Percentiles rank a stretch among this genome's conserved stretches.
Conservation (phyloP, 1,140 invertebrate genomes). For the Zaprionus vittiger region DNA sequence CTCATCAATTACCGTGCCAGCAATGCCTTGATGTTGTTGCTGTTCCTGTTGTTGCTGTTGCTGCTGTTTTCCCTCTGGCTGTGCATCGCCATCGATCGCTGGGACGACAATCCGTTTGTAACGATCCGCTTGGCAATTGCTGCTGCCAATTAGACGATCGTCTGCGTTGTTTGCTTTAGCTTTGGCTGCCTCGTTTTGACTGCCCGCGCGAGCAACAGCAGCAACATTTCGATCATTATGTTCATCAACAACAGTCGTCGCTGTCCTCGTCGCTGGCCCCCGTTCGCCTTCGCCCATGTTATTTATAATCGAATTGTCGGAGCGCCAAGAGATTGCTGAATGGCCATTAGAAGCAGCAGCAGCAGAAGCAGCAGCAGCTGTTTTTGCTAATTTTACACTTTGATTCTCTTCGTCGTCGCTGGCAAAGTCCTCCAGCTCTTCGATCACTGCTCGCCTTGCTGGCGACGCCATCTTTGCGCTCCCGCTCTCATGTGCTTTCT, state of each 20-base stretch:
- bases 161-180: conserved; percentile 53
- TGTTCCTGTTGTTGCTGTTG: neutral
- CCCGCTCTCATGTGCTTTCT: conserved; percentile 16
- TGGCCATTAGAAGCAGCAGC: conserved; percentile 53
- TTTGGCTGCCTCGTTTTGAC: conserved; percentile 78
- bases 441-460: conserved; percentile 65
- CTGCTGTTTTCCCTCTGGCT: neutral
- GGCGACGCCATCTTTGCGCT: conserved; percentile 14
- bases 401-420: conserved; percentile 56
- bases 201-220: conserved; percentile 45
- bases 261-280: conserved; percentile 24
- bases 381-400: conserved; percentile 80
- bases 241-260: conserved; percentile 52
- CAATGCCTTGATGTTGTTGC: conserved; percentile 2
- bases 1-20: conserved; percentile 47
- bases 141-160: conserved; percentile 62
- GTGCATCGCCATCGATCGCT: conserved; percentile 54
- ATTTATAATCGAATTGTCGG: conserved; percentile 76
- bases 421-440: conserved; percentile 76
- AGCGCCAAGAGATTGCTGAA: conserved; percentile 59
- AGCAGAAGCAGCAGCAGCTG: conserved; percentile 58
- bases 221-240: conserved; percentile 64
- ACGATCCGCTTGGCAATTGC: conserved; percentile 31
- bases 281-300: conserved; percentile 59
- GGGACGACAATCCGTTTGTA: conserved; percentile 29